phyloP scores from a whole-genome alignment of 2,888 invertebrate genomes.

The Drosophila pseudotalamancana region DNA sequence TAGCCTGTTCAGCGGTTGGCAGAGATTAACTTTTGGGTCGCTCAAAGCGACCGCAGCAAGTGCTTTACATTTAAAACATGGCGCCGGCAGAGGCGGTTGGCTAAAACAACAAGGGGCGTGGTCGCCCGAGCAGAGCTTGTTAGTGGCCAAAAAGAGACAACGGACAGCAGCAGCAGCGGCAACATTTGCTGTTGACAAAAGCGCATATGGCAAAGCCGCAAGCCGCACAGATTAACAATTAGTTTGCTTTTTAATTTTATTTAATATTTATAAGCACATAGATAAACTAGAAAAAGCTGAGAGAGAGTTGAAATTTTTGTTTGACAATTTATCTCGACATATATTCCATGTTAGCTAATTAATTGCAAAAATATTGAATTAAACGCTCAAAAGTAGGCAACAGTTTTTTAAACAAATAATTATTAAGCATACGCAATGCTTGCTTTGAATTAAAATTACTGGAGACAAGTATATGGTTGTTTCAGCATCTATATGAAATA shows the following conservation, averaged over 20 bases:
- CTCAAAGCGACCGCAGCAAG: constrained; percentile 79
- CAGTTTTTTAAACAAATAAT: background rate
- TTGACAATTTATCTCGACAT: constrained; percentile 3
- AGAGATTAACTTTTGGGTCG: constrained; percentile 80
- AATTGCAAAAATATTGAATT: background rate
- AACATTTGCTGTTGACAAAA: constrained; percentile 55
- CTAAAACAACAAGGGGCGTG: constrained; percentile 23
- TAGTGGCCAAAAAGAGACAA: constrained; percentile 53
- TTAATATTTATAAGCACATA: constrained; percentile 69
- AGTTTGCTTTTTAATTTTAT: constrained; percentile 70
- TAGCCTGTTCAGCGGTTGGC: constrained; percentile 73
- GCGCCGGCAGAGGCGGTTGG: constrained; percentile 20
- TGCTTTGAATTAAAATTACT: constrained; percentile 17
- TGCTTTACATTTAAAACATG: constrained; percentile 77
- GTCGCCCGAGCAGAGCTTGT: constrained; percentile 64
- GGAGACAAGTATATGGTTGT: background rate
- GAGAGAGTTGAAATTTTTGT: background rate
- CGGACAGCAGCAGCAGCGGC: constrained; percentile 4
- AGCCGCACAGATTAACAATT: constrained; percentile 76
- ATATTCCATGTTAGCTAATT: constrained; percentile 8
- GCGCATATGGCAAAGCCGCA: constrained; percentile 68
- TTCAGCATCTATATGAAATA: background rate
- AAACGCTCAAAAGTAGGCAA: constrained; percentile 16
- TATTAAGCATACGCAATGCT: constrained; percentile 10
- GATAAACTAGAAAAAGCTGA: background rate